phyloP scores from a whole-genome alignment of 2,797 vertebrate genomes.

The Pseudochaenichthys georgianus region DNA sequence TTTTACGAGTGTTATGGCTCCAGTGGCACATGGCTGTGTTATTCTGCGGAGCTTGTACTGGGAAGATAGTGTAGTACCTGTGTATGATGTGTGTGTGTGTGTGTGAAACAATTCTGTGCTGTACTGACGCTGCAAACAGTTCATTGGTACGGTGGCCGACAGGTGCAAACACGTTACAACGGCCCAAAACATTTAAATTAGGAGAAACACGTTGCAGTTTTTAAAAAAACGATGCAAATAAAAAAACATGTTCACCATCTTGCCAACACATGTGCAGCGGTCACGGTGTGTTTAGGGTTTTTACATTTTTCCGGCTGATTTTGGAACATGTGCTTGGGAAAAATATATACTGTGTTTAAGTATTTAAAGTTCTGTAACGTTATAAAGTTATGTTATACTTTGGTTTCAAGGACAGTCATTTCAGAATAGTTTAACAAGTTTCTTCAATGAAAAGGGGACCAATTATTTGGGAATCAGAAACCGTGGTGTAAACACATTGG shows the following conservation, averaged over 20 bases:
- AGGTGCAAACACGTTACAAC: no score
- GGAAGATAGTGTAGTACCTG: not conserved
- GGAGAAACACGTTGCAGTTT: no score
- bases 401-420: not conserved
- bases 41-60: not conserved
- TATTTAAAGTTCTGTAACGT: not conserved
- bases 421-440: not conserved
- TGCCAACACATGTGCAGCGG: no score
- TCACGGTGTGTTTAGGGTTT: not conserved
- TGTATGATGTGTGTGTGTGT: not conserved
- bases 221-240: no score
- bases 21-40: not conserved
- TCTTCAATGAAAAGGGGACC: not conserved
- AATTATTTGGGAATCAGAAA: not conserved
- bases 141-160: no score
- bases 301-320: not conserved
- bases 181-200: no score
- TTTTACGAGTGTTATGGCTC: not conserved
- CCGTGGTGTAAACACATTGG: not conserved
- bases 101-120: not conserved
- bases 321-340: not conserved
- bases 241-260: no score
- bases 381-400: not conserved
- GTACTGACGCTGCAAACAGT: no score
- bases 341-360: not conserved